Conservation (phyloP, 2,888 invertebrate species). For the Heteromyza rotundicornis region DNA sequence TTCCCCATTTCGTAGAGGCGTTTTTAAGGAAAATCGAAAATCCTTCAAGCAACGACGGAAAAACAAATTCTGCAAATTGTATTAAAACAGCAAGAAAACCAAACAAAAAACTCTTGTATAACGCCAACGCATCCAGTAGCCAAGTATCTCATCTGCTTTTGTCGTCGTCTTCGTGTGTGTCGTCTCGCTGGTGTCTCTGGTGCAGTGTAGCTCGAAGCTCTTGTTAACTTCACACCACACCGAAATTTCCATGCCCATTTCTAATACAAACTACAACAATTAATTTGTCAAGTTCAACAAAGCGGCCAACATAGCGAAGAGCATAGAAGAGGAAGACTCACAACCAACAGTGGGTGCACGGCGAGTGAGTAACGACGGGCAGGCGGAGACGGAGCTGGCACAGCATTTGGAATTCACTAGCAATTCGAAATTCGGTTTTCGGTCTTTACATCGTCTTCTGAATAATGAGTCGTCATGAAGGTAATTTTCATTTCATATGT, state of each 20-base stretch:
- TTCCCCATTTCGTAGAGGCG: background rate
- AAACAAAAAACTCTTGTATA: no score
- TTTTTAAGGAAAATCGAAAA: background rate
- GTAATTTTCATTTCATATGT: conserved; percentile 65
- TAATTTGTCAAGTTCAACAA: background rate
- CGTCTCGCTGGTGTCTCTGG: no score
- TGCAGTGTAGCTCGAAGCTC: no score
- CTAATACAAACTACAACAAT: background rate
- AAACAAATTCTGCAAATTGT: background rate
- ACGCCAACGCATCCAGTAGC: no score
- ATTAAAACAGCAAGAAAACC: background rate
- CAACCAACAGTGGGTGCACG: background rate
- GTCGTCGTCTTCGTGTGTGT: no score
- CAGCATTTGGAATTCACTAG: background rate
- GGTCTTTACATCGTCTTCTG: conserved; percentile 15
- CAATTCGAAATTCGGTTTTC: conserved; percentile 5
- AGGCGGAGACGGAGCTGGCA: background rate
- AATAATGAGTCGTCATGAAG: conserved; percentile 93
- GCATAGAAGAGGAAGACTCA: background rate
- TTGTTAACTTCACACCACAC: background rate
- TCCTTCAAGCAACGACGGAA: conserved; percentile 16
- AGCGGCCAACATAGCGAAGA: background rate
- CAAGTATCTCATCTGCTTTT: no score
- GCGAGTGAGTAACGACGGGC: no score
- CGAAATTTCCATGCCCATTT: background rate